A percentile compares a stretch with the other conserved stretches of the same genome.
phyloP scores from a whole-genome alignment of 1,140 invertebrate species.

The Lerema accius region DNA sequence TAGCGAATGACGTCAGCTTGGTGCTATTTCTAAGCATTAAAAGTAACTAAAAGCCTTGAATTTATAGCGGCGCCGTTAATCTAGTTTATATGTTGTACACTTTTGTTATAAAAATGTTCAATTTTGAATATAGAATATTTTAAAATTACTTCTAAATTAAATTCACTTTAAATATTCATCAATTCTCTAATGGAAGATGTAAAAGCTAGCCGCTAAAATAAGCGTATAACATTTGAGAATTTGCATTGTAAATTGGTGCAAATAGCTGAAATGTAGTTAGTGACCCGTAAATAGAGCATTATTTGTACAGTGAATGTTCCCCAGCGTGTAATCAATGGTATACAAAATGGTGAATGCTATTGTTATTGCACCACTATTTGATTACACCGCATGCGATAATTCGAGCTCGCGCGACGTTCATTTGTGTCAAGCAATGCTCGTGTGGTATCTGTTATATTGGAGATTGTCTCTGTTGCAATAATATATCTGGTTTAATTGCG shows the following conservation, averaged over 20 bases:
- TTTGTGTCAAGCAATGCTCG: constrained; percentile 18
- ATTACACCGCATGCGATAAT: constrained; percentile 33
- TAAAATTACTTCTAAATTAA: too few relatives aligned
- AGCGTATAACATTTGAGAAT: too few relatives aligned
- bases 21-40: constrained; percentile 4
- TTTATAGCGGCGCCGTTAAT: constrained; percentile 1
- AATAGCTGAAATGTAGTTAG: too few relatives aligned
- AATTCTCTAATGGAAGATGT: too few relatives aligned
- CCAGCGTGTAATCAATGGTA: constrained; percentile 6
- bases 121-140: too few relatives aligned
- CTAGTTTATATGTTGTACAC: neutral
- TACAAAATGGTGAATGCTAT: constrained; percentile 18
- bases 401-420: constrained; percentile 11
- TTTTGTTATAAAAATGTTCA: too few relatives aligned
- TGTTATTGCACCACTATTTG: constrained; percentile 36
- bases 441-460: neutral
- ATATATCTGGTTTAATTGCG: neutral
- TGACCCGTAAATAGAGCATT: too few relatives aligned
- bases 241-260: too few relatives aligned
- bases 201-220: too few relatives aligned
- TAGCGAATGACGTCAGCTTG: neutral
- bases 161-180: too few relatives aligned
- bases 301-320: constrained; percentile 3
- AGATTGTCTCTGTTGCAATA: constrained; percentile 2
- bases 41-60: neutral